Evolutionary conservation across 2,888 invertebrate species (phyloP).

Genomic region (Mantis religiosa): DNA sequence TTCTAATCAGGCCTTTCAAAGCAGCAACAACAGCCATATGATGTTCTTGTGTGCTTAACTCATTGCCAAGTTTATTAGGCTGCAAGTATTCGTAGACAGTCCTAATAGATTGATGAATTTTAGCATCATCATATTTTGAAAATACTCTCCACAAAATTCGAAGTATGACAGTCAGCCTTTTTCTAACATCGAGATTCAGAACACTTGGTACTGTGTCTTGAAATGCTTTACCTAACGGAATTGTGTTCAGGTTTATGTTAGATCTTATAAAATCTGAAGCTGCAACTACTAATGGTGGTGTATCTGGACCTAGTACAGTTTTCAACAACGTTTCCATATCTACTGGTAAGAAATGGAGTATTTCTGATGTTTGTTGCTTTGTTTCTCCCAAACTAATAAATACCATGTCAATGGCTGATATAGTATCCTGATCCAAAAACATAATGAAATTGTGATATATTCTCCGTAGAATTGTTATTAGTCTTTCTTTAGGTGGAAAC

Average conservation of each 20-base stretch:
- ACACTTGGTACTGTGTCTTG: conserved; percentile 13
- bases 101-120: neutral
- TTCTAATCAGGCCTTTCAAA: neutral
- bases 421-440: conserved; percentile 7
- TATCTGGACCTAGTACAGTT: neutral
- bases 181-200: neutral
- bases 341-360: conserved; percentile 4
- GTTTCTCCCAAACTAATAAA: conserved; percentile 17
- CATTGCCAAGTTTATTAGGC: conserved; percentile 7
- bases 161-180: conserved; percentile 4
- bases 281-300: neutral
- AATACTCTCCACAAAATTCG: conserved; percentile 16
- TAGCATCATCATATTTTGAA: neutral
- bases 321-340: neutral
- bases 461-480: conserved; percentile 10
- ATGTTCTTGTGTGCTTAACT: conserved; percentile 9
- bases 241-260: neutral
- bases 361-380: neutral
- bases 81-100: conserved; percentile 3
- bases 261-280: neutral
- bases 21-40: conserved; percentile 5
- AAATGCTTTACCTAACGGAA: conserved; percentile 11
- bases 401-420: conserved; percentile 15
- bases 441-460: conserved; percentile 15
- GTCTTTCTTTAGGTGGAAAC: conserved; percentile 15